Evolutionary conservation across 2,113 vertebrate species (phyloP), one percentile per base, ranked within the genome.

Genomic region (Taurulus bubalis): DNA sequence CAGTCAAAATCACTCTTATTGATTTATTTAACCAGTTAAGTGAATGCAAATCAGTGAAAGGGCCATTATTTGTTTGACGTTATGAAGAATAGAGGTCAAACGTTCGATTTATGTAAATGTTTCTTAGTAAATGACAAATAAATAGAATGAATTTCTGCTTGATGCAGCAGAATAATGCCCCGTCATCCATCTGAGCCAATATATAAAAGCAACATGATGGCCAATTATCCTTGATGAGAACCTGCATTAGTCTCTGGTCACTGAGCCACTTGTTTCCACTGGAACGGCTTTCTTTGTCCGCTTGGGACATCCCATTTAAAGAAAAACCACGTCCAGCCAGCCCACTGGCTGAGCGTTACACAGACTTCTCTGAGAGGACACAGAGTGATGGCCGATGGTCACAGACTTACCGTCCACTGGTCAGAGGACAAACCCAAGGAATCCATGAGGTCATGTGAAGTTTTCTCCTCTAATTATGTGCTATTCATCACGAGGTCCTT

Each of bases 201-300:
- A 67, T 64, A 78, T 65, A 32, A 78, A 75, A 80, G 71, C 55
- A 85, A 75, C 75, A 82, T 53, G 65, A 87, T 55, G 77, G 70
- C 77, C 75, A 71, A 87, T 89, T 85, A 77, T 71, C 79, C 77
- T 77, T 49, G 67, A 74, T 7, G 32, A 79, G 82, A 82, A 79
- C 74, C 69, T 75, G 59, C 80, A 79, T 85, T 89, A 84, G 81
- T 84, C 58, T 75, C 49, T 20, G 72, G 83, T 87, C 85, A 77
- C 66, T 80, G 69, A 85, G 40, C 63, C 58, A 65, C 75, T 80
- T 80, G 51, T 69, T 78, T 87, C 26, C 58, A 77, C 26, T 69
- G 80, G 59, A 81, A 68, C 15, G 60, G 56, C 74, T 75, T 49
- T 47, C 66, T 80, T 77, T 76, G 65, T 83, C 24, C 77, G 42